Evolutionary conservation across 2,888 invertebrate species (phyloP).

Genomic region (Panopea generosa): DNA sequence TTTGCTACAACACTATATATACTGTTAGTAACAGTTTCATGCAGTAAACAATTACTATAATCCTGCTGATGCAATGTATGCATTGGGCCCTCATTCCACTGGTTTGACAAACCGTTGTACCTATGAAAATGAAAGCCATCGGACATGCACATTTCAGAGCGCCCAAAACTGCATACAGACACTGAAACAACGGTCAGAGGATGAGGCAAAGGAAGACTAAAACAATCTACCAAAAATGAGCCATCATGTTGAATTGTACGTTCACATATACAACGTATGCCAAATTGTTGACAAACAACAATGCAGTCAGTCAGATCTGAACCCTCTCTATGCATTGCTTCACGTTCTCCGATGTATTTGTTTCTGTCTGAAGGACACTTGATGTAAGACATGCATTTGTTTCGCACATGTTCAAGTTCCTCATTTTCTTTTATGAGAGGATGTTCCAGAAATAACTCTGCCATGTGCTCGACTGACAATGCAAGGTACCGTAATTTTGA

Average conservation of each 20-base stretch:
- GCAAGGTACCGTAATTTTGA: background rate
- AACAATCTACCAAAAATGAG: too few species aligned
- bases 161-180: background rate
- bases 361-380: background rate
- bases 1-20: background rate
- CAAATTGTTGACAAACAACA: background rate
- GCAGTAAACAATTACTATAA: background rate
- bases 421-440: background rate
- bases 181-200: too few species aligned
- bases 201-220: too few species aligned
- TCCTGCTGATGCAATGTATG: background rate
- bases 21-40: background rate
- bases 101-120: background rate
- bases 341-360: background rate
- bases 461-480: background rate
- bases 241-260: too few species aligned
- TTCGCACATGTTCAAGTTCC: background rate
- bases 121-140: background rate
- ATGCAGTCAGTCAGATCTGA: background rate
- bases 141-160: background rate
- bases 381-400: background rate
- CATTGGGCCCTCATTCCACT: background rate
- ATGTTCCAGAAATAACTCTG: background rate
- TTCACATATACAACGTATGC: too few species aligned
- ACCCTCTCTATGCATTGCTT: background rate